These are phyloP conservation scores for Drosophila phalerata DNA, from an alignment of 2,888 invertebrate species.

Conservation along the genomic window DNA sequence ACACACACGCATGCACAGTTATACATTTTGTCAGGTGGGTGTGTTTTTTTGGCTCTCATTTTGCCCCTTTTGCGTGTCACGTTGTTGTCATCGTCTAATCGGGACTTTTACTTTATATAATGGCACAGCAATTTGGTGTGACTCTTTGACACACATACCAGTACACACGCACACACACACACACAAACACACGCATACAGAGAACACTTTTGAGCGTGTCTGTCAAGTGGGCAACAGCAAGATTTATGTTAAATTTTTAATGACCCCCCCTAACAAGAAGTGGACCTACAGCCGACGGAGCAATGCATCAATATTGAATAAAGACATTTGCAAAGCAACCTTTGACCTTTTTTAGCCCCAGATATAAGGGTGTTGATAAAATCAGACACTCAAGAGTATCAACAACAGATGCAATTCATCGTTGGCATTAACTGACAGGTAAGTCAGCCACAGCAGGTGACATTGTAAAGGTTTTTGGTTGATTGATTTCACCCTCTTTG, in stretches of 20 bases:
- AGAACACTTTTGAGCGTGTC: conserved; percentile 13
- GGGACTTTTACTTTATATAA: conserved; percentile 69
- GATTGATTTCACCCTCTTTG: conserved; percentile 35
- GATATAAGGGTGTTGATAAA: conserved; percentile 31
- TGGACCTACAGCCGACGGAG: conserved; percentile 21
- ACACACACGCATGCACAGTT: background rate
- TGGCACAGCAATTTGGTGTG: conserved; percentile 67
- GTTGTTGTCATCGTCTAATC: conserved; percentile 64
- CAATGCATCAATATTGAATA: conserved; percentile 70
- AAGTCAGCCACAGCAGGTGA: conserved; percentile 55
- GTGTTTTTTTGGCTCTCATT: conserved; percentile 55
- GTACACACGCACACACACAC: conserved; percentile 10
- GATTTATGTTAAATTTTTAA: conserved; percentile 65
- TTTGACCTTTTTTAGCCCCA: conserved; percentile 45
- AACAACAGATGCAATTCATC: conserved; percentile 48
- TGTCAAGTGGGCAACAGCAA: conserved; percentile 46
- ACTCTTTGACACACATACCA: conserved; percentile 72
- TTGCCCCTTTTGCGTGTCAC: conserved; percentile 44
- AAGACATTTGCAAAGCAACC: conserved; percentile 48
- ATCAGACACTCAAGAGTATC: conserved; percentile 27
- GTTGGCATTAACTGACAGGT: conserved; percentile 40
- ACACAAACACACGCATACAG: conserved; percentile 34
- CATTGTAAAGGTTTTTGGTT: conserved; percentile 42
- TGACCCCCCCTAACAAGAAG: conserved; percentile 21
- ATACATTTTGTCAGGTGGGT: conserved; percentile 44